Percentiles rank a stretch among this genome's conserved stretches.
Conservation (phyloP, 2,888 invertebrate genomes). For the Netelia melanura region DNA sequence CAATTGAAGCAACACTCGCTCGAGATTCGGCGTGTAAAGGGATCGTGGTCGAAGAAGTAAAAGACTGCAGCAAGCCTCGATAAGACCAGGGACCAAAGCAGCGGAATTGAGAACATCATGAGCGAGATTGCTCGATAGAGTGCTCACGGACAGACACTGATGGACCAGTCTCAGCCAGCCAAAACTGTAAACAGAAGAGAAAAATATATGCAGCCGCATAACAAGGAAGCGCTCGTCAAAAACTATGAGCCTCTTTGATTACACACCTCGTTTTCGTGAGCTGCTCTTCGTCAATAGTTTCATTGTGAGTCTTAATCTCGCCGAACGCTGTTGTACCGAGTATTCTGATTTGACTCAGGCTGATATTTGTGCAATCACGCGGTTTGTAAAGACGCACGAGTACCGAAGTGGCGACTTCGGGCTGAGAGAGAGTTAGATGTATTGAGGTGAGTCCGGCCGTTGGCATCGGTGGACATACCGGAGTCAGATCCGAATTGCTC, state of each 20-base stretch:
- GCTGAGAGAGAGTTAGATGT: slow-evolving; percentile 92
- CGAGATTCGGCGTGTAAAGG: slow-evolving; percentile 88
- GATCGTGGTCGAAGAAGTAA: slow-evolving; percentile 89
- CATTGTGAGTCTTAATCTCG: slow-evolving; percentile 83
- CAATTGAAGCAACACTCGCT: slow-evolving; percentile 89
- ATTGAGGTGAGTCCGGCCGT: slow-evolving; percentile 96
- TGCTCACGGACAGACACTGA: slow-evolving; percentile 89
- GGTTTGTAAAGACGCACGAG: slow-evolving; percentile 93
- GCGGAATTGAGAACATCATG: slow-evolving; percentile 87
- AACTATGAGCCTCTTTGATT: neutral
- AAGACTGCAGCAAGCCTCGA: slow-evolving; percentile 90
- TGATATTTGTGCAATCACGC: slow-evolving; percentile 95
- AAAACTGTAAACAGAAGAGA: slow-evolving; percentile 86
- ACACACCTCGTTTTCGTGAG: slow-evolving; percentile 85
- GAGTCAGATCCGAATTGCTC: slow-evolving; percentile 91
- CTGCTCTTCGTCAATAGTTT: slow-evolving; percentile 86
- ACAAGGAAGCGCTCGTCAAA: neutral
- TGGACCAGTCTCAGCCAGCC: slow-evolving; percentile 94
- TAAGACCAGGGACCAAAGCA: slow-evolving; percentile 88
- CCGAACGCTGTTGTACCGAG: slow-evolving; percentile 94
- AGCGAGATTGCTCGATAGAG: slow-evolving; percentile 80
- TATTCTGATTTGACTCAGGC: slow-evolving; percentile 94
- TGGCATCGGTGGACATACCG: slow-evolving; percentile 93
- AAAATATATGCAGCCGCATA: slow-evolving; percentile 20
- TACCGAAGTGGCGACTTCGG: slow-evolving; percentile 94